Base-by-base conservation (phyloP, 53 echinoderm and acorn worm genomes). In the Holothuria scabra region DNA sequence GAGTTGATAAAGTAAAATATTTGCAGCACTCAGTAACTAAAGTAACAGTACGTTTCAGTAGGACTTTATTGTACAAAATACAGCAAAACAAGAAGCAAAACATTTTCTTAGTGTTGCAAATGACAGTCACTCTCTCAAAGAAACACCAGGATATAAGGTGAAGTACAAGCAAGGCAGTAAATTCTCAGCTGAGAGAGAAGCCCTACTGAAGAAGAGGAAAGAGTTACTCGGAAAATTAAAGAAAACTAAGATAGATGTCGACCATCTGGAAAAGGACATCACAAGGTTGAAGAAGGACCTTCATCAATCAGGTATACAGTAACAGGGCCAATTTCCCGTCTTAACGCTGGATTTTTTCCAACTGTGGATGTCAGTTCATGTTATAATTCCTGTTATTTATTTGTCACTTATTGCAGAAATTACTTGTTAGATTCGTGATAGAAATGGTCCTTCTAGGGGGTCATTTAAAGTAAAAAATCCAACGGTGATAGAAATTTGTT, bases 161-260 rank as follows among this genome's bases (percentile, higher is more conserved):
- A 90, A 84, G 60, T 93, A 93, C 84, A 85, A 93, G 30, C 83
- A 84, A 62, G 93, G 84, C 28, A 78, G 64, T 62, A 92, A 87
- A 79, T 89, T 74, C 38, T 82, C 87, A 18, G 49, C 89, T 25
- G 85, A 94, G 74, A 86, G 85, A 35, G 87, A 82, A 22, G 92
- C 80, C 25, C 75, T 84, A 25, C 10, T 92, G 59, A 81, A 90
- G 83, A 85, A 71, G 59, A 61, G 66, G 85, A 87, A 92, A 59
- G 90, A 87, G 1, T 59, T 94, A n/a, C 28, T 62, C 18, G 87
- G 85, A 2, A 83, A 94, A 65, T 78, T 94, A 68, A 76, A 87
- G 12, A 85, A 67, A 6, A 74, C 60, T 2, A 90, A 74, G 52
- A 29, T 82, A 37, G 93, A 95, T 59, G 80, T 90, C 14, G 66